phyloP scores from a whole-genome alignment of 2,888 invertebrate genomes.

The Patella pellucida region DNA sequence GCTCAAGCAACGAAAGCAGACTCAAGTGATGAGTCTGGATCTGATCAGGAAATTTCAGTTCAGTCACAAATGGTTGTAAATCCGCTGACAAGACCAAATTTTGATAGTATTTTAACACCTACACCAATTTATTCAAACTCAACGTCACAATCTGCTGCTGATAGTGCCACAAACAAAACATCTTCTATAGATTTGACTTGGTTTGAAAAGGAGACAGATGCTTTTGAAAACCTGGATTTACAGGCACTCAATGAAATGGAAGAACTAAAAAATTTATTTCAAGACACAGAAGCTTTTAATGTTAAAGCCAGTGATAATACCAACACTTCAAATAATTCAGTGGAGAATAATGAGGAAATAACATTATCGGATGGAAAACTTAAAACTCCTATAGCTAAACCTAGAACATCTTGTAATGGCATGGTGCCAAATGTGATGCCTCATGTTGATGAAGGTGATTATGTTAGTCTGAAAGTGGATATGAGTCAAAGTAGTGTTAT shows the following conservation, averaged over 20 bases:
- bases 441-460: constrained; percentile 34
- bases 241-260: constrained; percentile 61
- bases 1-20: constrained; percentile 14
- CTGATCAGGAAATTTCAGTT: constrained; percentile 19
- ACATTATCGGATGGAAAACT: neutral
- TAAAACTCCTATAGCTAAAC: constrained; percentile 1
- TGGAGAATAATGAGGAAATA: constrained; percentile 1
- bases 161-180: constrained; percentile 19
- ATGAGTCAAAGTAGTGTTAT: constrained; percentile 15
- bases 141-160: constrained; percentile 4
- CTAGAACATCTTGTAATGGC: constrained; percentile 10
- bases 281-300: constrained; percentile 26
- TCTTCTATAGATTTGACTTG: constrained; percentile 50
- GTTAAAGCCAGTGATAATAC: constrained; percentile 14
- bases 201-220: constrained; percentile 63
- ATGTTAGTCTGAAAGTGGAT: constrained; percentile 33
- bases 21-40: constrained; percentile 14
- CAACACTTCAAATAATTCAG: constrained; percentile 16
- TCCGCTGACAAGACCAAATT: constrained; percentile 6
- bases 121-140: constrained; percentile 3
- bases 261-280: constrained; percentile 55
- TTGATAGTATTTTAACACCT: constrained; percentile 14
- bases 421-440: neutral
- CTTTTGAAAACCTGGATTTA: constrained; percentile 59
- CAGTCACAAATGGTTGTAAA: constrained; percentile 31